phyloP scores from a whole-genome alignment of 2,888 invertebrate species.

The Ypsolopha scabrella region DNA sequence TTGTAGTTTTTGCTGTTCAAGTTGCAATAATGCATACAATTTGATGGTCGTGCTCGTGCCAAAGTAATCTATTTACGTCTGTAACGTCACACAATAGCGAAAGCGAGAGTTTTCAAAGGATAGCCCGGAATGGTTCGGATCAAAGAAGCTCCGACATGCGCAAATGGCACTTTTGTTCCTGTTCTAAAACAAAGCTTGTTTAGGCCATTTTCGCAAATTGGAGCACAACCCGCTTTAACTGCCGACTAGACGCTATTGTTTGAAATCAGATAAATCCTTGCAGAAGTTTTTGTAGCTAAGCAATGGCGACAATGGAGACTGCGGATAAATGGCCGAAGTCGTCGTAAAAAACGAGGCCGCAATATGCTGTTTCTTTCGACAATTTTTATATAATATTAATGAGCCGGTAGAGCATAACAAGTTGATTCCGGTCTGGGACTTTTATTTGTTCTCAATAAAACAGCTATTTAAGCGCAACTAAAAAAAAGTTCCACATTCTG shows the following conservation, averaged over 20 bases:
- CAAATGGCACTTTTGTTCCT: slow-evolving; percentile 43
- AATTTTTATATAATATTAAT: not conserved
- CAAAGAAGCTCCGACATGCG: slow-evolving; percentile 48
- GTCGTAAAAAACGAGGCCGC: not conserved
- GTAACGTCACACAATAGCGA: slow-evolving; percentile 10
- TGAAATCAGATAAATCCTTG: slow-evolving; percentile 39
- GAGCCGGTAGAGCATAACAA: too few relatives aligned
- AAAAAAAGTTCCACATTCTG: too few relatives aligned
- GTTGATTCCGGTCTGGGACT: too few relatives aligned
- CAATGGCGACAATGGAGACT: slow-evolving; percentile 36
- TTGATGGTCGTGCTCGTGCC: too few relatives aligned
- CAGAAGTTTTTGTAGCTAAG: slow-evolving; percentile 40
- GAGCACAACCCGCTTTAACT: slow-evolving; percentile 49
- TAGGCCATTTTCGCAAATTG: slow-evolving; percentile 46
- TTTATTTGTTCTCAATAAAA: too few relatives aligned
- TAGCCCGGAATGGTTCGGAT: slow-evolving; percentile 19
- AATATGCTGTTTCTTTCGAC: not conserved
- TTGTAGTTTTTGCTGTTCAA: too few relatives aligned
- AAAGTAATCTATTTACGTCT: too few relatives aligned
- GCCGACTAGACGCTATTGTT: slow-evolving; percentile 11
- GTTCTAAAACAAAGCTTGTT: slow-evolving; percentile 45
- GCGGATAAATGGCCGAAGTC: slow-evolving; percentile 24
- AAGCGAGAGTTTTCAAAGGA: slow-evolving; percentile 43
- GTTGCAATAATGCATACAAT: too few relatives aligned
- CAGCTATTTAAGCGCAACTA: too few relatives aligned